Evolutionary conservation across 2,113 vertebrate species (phyloP).

Genomic region (Cryptomyrus ogoouensis): DNA sequence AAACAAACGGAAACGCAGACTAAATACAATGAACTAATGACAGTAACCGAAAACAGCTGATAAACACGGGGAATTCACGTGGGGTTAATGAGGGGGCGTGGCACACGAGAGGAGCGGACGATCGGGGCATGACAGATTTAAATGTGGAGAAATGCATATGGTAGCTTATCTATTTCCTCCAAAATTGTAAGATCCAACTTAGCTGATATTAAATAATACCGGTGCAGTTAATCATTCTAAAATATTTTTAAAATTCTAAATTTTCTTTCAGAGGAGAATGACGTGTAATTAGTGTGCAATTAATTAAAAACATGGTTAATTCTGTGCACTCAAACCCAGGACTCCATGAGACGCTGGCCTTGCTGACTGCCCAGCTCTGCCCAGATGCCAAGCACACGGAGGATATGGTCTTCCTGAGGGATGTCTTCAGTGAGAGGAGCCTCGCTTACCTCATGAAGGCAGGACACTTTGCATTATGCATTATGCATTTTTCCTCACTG

Average conservation of each 20-base stretch:
- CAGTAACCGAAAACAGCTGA: too few species aligned
- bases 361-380: constrained; percentile 86
- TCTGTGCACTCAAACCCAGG: constrained; percentile 50
- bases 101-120: too few species aligned
- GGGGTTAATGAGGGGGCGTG: too few species aligned
- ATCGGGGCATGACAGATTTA: not conserved
- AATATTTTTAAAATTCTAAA: not conserved
- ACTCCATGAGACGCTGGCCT: constrained; percentile 84
- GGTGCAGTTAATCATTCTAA: not conserved
- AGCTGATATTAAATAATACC: not conserved
- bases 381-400: constrained; percentile 86
- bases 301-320: not conserved
- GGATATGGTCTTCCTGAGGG: constrained; percentile 80
- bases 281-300: not conserved
- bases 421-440: constrained; percentile 87
- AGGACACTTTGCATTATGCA: constrained; percentile 2
- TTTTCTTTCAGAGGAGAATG: not conserved
- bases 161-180: not conserved
- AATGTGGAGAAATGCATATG: not conserved
- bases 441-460: constrained; percentile 89
- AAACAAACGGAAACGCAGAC: too few species aligned
- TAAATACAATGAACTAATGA: too few species aligned
- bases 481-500: not conserved
- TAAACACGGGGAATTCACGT: too few species aligned
- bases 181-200: not conserved